Evolutionary conservation across 2,888 invertebrate genomes (phyloP), one percentile per base, ranked within the genome.

Genomic region (Pycnomerus fuliginosus): DNA sequence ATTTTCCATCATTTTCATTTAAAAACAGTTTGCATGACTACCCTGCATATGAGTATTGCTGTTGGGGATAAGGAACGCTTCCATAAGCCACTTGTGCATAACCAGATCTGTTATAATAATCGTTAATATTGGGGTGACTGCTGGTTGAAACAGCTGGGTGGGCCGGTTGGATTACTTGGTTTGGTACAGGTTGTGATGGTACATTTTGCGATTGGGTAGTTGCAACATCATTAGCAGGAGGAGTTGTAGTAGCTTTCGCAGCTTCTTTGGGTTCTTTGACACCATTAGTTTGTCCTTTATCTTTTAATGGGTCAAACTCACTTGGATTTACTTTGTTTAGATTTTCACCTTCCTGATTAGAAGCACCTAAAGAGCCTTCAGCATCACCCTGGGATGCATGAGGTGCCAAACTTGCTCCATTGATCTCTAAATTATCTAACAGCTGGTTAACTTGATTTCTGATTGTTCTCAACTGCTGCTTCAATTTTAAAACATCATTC

Each of bases 281-380:
- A 38, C 65, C 65, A 37, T 67, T 64, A 39, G 59, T 65, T 35
- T 58, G 60, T 4, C 60, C 60, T 47, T 67, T 70, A 16, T 74
- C 73, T 60, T 78, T 76, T 20, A 80, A 61, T 2, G 80, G 80
- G 64, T 81, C 80, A 69, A 81, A 81, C 60, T 81, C 80, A 57
- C 78, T 77, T 29, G 79, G 73, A 55, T 71, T 74, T 22, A 70
- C 68, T 50, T 69, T 69, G 43, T 63, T 70, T 41, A 62, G n/a
- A n/a, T n/a, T n/a, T n/a, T n/a, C n/a, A n/a, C n/a, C n/a, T n/a
- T n/a, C 11, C 20, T 5, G 20, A 20, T 20, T 20, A 5, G 20
- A 5, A 20, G 20, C 5, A 7, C 5, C 20, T 5, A 8, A 20
- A 7, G 20, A 5, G 20, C 8, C 20, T 20, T 8, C 20, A 8